Percentiles rank a stretch among this genome's conserved stretches.
Evolutionary conservation across 2,113 vertebrate species (phyloP).

Genomic region (Dipodomys ordii): DNA sequence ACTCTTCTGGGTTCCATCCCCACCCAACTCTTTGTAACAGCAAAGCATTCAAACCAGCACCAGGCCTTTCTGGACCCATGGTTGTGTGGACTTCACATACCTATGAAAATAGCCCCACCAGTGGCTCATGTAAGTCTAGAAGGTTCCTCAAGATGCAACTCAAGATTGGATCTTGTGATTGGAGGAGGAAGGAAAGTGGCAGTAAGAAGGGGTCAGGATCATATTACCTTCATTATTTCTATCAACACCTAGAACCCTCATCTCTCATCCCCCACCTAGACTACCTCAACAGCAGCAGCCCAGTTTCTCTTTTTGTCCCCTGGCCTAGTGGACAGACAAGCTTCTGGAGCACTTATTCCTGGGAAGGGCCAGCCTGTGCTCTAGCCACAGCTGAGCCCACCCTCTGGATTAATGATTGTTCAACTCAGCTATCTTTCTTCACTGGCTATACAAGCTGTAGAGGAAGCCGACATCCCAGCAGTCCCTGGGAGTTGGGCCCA

Average conservation of each 20-base stretch:
- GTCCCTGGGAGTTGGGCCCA: constrained; percentile 34
- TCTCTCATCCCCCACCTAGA: not conserved
- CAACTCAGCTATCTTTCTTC: constrained; percentile 48
- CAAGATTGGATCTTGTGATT: not conserved
- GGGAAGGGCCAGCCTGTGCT: not conserved
- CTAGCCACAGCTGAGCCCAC: not conserved
- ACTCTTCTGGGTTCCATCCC: not conserved
- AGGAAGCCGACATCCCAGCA: constrained; percentile 59
- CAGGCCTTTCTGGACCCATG: not conserved
- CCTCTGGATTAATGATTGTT: constrained; percentile 45
- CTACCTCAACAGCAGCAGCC: not conserved
- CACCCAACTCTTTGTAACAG: not conserved
- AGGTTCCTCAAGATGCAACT: not conserved
- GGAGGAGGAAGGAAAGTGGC: not conserved
- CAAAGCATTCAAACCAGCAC: not conserved
- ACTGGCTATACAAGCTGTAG: not conserved
- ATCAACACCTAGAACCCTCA: not conserved
- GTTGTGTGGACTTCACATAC: not conserved
- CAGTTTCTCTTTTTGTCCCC: not conserved
- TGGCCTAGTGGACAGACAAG: not conserved
- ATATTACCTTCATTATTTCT: not conserved
- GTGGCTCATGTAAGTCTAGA: not conserved
- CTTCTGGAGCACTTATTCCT: not conserved
- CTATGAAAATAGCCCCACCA: not conserved
- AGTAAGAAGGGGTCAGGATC: not conserved